Conservation (phyloP, 37 sponge, comb jelly and placozoan species). For the Corticium candelabrum region DNA sequence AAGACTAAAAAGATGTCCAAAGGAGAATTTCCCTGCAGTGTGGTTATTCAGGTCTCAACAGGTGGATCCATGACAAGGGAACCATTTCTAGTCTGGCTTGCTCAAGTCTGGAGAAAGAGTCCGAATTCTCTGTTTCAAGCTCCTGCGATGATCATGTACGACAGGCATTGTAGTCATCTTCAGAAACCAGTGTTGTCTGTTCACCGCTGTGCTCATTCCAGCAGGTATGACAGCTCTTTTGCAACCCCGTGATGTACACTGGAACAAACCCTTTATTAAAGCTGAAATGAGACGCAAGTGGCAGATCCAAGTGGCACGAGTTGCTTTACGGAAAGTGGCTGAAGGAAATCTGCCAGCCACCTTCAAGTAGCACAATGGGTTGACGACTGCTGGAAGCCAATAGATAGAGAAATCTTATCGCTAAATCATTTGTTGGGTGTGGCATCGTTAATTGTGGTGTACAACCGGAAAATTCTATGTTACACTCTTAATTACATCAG, state of each 20-base stretch:
- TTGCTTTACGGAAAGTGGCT: not conserved
- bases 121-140: not conserved
- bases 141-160: not conserved
- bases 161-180: not conserved
- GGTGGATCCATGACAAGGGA: not conserved
- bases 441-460: not conserved
- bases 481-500: no score
- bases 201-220: not conserved
- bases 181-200: not conserved
- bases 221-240: not conserved
- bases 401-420: not conserved
- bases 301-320: not conserved
- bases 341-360: not conserved
- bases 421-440: not conserved
- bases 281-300: constrained; percentile 15
- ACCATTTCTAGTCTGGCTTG: not conserved
- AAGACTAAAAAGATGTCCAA: not conserved
- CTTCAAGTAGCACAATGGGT: not conserved
- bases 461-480: no score
- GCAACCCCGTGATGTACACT: not conserved
- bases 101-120: not conserved
- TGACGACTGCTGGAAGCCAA: not conserved
- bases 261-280: not conserved
- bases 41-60: not conserved
- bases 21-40: not conserved